These are phyloP conservation scores for Nebria brevicollis DNA, from an alignment of 2,888 invertebrate genomes.

Conservation along the genomic window DNA sequence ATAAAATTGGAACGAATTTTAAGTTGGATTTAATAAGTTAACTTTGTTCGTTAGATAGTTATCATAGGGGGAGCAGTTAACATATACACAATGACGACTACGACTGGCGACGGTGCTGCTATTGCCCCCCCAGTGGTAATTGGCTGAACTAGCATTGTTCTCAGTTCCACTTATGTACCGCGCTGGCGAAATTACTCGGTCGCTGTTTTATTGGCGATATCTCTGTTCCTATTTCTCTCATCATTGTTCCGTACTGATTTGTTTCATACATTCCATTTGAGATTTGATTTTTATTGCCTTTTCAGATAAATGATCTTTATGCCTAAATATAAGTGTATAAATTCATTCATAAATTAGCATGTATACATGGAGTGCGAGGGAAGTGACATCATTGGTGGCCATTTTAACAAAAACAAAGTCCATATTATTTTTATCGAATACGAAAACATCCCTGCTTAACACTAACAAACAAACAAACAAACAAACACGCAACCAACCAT, in stretches of 20 bases:
- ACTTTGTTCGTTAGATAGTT: constrained; percentile 34
- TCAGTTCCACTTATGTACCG: neutral
- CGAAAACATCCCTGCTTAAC: constrained; percentile 20
- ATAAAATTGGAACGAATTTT: constrained; percentile 28
- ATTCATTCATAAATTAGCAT: neutral
- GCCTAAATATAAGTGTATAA: too few species aligned
- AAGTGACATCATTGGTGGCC: neutral
- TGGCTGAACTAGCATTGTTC: constrained; percentile 55
- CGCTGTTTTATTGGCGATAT: too few species aligned
- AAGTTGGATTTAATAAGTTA: constrained; percentile 39
- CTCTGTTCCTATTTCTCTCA: too few species aligned
- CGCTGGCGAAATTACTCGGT: neutral
- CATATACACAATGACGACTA: constrained; percentile 10
- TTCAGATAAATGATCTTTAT: too few species aligned
- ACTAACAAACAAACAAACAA: neutral
- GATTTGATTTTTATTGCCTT: too few species aligned
- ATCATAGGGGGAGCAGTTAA: constrained; percentile 28
- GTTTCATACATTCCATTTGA: too few species aligned
- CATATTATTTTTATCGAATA: constrained; percentile 39
- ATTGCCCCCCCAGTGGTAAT: constrained; percentile 58
- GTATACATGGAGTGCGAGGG: neutral
- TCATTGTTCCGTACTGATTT: too few species aligned
- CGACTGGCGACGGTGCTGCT: constrained; percentile 54
- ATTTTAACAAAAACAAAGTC: constrained; percentile 25
- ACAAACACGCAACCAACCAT: neutral